Percentiles rank a stretch among this genome's conserved stretches.
These are phyloP conservation scores for Hermaeophaga mercurialis DNA, from an alignment of 2,888 invertebrate genomes.

Conservation along the genomic window DNA sequence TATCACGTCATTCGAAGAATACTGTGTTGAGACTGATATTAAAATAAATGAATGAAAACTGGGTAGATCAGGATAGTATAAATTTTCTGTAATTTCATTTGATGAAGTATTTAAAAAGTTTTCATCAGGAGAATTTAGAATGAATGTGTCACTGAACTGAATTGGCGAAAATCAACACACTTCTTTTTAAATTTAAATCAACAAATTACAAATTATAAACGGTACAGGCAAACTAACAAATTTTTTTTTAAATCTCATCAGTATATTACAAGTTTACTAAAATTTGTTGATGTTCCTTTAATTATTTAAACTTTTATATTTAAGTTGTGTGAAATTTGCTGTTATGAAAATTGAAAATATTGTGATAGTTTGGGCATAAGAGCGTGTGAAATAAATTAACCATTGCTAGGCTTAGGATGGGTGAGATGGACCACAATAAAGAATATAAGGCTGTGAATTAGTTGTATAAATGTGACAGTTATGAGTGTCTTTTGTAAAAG, in stretches of 20 bases:
- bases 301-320: no score
- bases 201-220: no score
- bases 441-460: conserved; percentile 17
- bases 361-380: background rate
- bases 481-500: conserved; percentile 1
- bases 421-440: conserved; percentile 12
- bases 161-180: background rate
- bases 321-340: no score
- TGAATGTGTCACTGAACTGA: background rate
- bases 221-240: no score
- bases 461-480: conserved; percentile 2
- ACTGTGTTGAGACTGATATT: background rate
- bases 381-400: background rate
- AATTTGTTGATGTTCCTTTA: no score
- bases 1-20: background rate
- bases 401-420: background rate
- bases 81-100: background rate
- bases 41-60: no score
- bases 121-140: background rate
- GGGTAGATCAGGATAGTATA: no score
- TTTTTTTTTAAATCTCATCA: no score
- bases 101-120: background rate
- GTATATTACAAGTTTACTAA: no score
- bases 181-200: no score
- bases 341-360: background rate